phyloP scores from a whole-genome alignment of 2,797 vertebrate species.

The Dendrocincla tyrannina region DNA sequence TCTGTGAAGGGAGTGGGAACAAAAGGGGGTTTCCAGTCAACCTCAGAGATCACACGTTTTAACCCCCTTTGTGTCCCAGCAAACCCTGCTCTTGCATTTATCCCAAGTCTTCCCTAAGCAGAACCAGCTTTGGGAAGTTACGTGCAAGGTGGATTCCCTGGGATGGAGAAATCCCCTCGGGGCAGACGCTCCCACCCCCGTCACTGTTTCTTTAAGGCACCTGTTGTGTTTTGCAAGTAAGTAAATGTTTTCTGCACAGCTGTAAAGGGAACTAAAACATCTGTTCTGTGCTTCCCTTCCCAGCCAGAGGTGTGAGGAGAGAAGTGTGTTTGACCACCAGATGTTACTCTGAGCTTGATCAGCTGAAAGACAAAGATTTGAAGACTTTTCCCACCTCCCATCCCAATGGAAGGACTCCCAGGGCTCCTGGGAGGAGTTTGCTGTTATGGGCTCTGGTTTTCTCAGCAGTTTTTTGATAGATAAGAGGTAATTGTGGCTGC shows the following conservation, averaged over 20 bases:
- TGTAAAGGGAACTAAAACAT: neutral
- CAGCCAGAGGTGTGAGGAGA: neutral
- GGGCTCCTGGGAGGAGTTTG: neutral
- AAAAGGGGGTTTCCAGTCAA: neutral
- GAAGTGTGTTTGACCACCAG: rapidly evolving
- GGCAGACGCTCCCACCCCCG: neutral
- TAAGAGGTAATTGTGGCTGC: neutral
- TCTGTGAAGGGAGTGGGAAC: neutral
- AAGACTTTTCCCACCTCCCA: neutral
- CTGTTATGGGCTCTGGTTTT: rapidly evolving
- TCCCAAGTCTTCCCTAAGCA: rapidly evolving
- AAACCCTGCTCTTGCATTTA: neutral
- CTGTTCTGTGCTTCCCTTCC: constrained; percentile 4
- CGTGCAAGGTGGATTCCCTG: neutral
- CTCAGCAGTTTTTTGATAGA: neutral
- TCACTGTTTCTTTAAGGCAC: rapidly evolving
- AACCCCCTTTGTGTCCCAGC: neutral
- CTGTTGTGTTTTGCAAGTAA: neutral
- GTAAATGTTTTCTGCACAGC: neutral
- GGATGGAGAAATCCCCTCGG: neutral
- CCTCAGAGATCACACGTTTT: neutral
- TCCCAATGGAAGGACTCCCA: neutral
- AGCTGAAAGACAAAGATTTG: neutral
- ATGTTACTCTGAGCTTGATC: neutral
- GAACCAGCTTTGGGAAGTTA: neutral